A percentile compares a stretch with the other conserved stretches of the same genome.
These are phyloP conservation scores for Bombus pyrosoma DNA, from an alignment of 1,140 invertebrate genomes.

Conservation along the genomic window DNA sequence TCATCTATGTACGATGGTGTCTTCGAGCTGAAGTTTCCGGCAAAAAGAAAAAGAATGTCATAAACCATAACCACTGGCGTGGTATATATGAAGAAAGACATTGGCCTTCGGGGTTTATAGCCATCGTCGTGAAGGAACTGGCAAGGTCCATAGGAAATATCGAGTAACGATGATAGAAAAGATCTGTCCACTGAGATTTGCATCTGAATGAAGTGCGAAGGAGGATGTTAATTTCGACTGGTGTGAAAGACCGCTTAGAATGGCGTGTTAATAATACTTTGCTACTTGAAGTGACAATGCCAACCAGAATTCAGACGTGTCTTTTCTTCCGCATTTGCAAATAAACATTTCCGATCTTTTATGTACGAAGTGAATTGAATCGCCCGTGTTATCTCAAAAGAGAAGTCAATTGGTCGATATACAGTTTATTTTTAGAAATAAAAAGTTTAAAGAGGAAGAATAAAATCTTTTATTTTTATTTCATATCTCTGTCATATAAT, in stretches of 20 bases:
- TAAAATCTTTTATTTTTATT: not conserved
- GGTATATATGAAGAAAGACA: slow-evolving; percentile 16
- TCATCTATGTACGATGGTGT: not conserved
- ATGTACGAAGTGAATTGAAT: not conserved
- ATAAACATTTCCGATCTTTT: not conserved
- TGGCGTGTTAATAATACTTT: slow-evolving; percentile 31
- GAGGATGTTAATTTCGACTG: slow-evolving; percentile 25
- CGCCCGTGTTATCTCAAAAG: too few species aligned
- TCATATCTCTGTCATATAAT: not conserved
- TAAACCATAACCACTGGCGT: slow-evolving; percentile 1
- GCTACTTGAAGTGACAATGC: not conserved
- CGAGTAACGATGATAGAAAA: slow-evolving; percentile 37
- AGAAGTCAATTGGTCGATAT: not conserved
- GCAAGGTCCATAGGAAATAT: slow-evolving; percentile 41
- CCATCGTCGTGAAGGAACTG: slow-evolving; percentile 27
- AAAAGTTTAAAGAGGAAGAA: not conserved
- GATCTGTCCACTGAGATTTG: slow-evolving; percentile 47
- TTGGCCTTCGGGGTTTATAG: slow-evolving; percentile 21
- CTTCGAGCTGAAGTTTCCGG: not conserved
- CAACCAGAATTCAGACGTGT: not conserved
- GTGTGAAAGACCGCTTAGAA: slow-evolving; percentile 8
- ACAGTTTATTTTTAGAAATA: not conserved
- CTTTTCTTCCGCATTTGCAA: not conserved
- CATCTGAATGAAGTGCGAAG: slow-evolving; percentile 53
- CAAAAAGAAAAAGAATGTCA: not conserved